Conservation (phyloP, 2,113 vertebrate genomes). For the Paraplagusia blochii region DNA sequence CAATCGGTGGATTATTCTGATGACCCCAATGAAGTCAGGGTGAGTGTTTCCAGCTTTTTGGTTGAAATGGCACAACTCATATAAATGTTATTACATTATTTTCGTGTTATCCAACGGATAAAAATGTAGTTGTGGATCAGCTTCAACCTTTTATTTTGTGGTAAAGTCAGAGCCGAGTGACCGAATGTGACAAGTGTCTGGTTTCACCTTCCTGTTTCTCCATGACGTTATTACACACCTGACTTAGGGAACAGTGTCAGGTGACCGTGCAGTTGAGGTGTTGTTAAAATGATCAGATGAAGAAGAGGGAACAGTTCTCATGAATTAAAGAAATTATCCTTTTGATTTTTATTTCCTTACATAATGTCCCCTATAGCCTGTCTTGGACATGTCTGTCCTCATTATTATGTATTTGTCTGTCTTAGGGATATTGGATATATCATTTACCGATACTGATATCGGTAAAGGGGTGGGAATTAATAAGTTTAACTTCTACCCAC, state of each 20-base stretch:
- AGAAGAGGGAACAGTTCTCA: not conserved
- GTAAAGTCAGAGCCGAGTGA: conserved; percentile 6
- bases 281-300: conserved; percentile 8
- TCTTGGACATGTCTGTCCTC: no score
- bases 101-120: no score
- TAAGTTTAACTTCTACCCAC: no score
- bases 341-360: no score
- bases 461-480: no score
- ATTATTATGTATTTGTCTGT: no score
- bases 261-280: conserved; percentile 11
- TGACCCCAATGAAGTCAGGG: conserved; percentile 96
- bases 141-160: conserved; percentile 8
- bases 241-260: conserved; percentile 25
- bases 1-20: conserved; percentile 94
- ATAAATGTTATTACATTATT: no score
- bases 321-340: no score
- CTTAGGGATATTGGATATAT: no score
- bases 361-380: no score
- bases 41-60: conserved; percentile 76
- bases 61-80: no score
- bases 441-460: no score
- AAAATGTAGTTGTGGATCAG: conserved; percentile 44
- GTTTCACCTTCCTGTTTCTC: conserved; percentile 51
- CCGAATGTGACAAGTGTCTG: conserved; percentile 19
- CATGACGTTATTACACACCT: conserved; percentile 43